Conservation (phyloP, 2,888 invertebrate genomes). For the Hemicrepidius hirtus region DNA sequence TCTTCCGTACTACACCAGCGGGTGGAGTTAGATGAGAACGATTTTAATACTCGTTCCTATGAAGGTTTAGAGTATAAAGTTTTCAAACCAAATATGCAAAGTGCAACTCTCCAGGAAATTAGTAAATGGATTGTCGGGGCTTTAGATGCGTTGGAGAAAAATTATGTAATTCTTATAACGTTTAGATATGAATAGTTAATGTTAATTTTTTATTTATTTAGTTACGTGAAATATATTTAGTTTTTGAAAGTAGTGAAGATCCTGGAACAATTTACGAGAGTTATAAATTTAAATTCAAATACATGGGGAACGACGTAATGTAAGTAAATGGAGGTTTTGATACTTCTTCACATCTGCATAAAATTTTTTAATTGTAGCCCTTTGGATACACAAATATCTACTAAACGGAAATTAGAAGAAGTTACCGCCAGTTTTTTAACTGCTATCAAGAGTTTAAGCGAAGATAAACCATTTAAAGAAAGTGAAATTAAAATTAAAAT, state of each 20-base stretch:
- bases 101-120: neutral
- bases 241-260: neutral
- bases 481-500: neutral
- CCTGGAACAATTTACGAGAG: neutral
- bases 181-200: neutral
- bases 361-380: neutral
- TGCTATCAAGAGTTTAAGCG: neutral
- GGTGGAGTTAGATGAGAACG: neutral
- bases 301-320: neutral
- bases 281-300: slow-evolving; percentile 25
- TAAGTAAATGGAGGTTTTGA: no score
- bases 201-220: neutral
- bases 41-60: neutral
- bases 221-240: slow-evolving; percentile 18
- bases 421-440: neutral
- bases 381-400: neutral
- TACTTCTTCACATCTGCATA: no score
- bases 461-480: neutral
- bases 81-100: neutral
- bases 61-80: neutral
- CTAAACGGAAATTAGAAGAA: neutral
- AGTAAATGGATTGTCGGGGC: neutral
- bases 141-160: slow-evolving; percentile 8
- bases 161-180: slow-evolving; percentile 2
- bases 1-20: slow-evolving; percentile 13